Percentiles rank a stretch among this genome's conserved stretches.
These are phyloP conservation scores for Salminus brasiliensis DNA, from an alignment of 2,113 vertebrate genomes.

Conservation along the genomic window DNA sequence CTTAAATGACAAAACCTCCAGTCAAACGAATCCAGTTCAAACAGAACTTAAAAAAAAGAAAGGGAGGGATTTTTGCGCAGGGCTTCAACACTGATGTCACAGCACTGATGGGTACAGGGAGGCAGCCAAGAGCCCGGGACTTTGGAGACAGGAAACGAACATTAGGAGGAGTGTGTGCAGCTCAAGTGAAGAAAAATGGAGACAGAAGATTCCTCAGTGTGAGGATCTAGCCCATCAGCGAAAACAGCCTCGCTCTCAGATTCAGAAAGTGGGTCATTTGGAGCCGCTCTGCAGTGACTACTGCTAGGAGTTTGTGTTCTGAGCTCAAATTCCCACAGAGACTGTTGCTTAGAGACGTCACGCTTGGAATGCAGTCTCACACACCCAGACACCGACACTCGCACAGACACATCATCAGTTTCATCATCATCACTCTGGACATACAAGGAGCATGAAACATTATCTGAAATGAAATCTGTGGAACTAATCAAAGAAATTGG, in stretches of 20 bases:
- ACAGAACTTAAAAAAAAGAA: not conserved
- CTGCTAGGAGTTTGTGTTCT: conserved; percentile 6
- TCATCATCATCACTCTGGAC: not conserved
- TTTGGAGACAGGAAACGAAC: conserved; percentile 11
- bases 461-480: not conserved
- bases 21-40: too few species aligned
- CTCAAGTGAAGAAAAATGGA: not conserved
- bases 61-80: conserved; percentile 23
- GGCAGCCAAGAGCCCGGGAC: conserved; percentile 11
- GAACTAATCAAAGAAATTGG: not conserved
- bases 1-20: too few species aligned
- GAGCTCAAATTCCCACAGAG: not conserved
- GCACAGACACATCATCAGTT: not conserved
- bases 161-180: not conserved
- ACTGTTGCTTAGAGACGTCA: not conserved
- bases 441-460: not conserved
- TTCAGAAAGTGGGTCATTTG: conserved; percentile 31
- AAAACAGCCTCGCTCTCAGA: not conserved
- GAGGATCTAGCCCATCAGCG: conserved; percentile 20
- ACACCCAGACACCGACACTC: not conserved
- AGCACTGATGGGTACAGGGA: conserved; percentile 10
- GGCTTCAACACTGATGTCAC: conserved; percentile 37
- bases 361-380: not conserved
- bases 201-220: not conserved
- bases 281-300: conserved; percentile 2